phyloP scores from a whole-genome alignment of 2,113 vertebrate species.

The Alethe diademata region DNA sequence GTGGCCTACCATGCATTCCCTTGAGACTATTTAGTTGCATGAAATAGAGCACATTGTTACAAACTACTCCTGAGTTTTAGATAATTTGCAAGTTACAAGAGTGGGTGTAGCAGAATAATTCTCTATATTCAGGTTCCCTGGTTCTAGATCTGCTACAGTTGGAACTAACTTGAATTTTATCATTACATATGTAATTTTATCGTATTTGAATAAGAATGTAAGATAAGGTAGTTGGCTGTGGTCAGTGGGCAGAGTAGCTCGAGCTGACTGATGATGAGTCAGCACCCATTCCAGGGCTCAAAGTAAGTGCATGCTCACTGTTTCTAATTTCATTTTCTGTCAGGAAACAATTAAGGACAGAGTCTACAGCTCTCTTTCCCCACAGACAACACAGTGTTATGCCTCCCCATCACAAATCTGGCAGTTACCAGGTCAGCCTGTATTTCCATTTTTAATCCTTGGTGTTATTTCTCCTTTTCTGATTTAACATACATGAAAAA shows the following conservation, averaged over 20 bases:
- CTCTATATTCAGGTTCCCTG: neutral
- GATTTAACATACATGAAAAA: neutral
- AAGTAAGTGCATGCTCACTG: neutral
- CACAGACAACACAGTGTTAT: neutral
- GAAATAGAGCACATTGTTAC: neutral
- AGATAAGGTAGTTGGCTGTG: neutral
- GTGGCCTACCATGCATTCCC: neutral
- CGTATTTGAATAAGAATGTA: neutral
- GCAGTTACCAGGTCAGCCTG: neutral
- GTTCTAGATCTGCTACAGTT: neutral
- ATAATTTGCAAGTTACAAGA: neutral
- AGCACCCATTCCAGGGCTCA: neutral
- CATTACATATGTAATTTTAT: neutral
- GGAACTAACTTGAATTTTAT: neutral
- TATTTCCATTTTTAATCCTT: neutral
- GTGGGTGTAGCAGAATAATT: neutral
- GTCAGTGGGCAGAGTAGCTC: neutral
- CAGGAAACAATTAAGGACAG: neutral
- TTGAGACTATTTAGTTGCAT: neutral
- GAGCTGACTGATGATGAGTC: neutral
- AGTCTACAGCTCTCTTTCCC: neutral
- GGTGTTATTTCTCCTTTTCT: neutral
- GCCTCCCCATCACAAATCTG: neutral
- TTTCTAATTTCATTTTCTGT: neutral
- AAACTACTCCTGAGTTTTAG: neutral